Evolutionary conservation across 64 coral and sea anemone species (phyloP).

Genomic region (Actinia tenebrosa): DNA sequence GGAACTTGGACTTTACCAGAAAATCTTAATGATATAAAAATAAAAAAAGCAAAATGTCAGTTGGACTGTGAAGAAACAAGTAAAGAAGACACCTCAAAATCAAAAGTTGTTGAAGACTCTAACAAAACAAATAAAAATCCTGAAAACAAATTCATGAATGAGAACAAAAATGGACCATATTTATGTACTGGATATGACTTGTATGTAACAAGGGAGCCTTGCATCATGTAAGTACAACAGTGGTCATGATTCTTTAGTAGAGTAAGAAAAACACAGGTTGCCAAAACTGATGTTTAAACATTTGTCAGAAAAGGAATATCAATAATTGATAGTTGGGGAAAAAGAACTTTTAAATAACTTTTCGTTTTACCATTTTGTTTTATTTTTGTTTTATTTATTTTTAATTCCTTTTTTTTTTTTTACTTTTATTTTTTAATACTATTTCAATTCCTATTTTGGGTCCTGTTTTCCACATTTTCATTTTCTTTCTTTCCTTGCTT

Average conservation of each 20-base stretch:
- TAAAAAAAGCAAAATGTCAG: neutral
- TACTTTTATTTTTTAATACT: too few relatives aligned
- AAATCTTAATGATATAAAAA: neutral
- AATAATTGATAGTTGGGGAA: too few relatives aligned
- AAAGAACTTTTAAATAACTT: too few relatives aligned
- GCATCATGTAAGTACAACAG: constrained; percentile 75
- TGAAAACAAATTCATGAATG: neutral
- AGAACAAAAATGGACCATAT: constrained; percentile 44
- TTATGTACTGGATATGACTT: constrained; percentile 97
- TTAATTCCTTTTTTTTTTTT: too few relatives aligned
- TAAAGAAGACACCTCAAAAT: neutral
- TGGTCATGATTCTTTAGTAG: neutral
- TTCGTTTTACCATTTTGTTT: too few relatives aligned
- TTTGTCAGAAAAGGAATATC: neutral
- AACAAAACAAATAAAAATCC: neutral
- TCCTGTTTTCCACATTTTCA: too few relatives aligned
- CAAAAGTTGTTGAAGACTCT: neutral
- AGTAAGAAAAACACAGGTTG: neutral
- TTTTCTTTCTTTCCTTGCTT: too few relatives aligned
- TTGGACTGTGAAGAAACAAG: neutral
- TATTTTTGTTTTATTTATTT: too few relatives aligned
- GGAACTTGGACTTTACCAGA: constrained; percentile 4
- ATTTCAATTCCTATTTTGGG: too few relatives aligned
- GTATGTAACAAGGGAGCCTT: constrained; percentile 90
- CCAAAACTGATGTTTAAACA: neutral